These are phyloP conservation scores for Eulithis prunata DNA, from an alignment of 2,888 invertebrate species.

Conservation along the genomic window DNA sequence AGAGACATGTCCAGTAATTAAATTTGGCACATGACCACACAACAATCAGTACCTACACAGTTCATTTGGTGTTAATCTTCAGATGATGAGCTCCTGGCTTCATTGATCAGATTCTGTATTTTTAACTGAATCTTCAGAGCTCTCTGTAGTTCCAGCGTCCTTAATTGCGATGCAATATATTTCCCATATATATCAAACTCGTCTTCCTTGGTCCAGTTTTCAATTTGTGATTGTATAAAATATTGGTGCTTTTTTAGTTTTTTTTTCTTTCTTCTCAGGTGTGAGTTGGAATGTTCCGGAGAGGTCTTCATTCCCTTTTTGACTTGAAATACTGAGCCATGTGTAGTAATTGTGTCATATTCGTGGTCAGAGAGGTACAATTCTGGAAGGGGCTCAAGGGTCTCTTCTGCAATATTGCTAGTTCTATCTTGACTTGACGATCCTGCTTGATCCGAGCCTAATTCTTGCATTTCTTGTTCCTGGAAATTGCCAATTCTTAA, in stretches of 20 bases:
- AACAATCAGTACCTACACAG: neutral
- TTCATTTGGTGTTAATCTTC: conserved; percentile 36
- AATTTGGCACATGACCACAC: no score
- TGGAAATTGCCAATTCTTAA: conserved; percentile 5
- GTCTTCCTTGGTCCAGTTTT: conserved; percentile 53
- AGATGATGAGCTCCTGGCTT: conserved; percentile 62
- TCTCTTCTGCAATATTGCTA: conserved; percentile 51
- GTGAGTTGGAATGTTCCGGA: conserved; percentile 57
- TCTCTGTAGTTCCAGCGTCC: conserved; percentile 61
- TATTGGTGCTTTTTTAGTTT: conserved; percentile 36
- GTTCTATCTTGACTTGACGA: conserved; percentile 59
- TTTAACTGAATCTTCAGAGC: conserved; percentile 63
- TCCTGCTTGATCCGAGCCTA: conserved; percentile 61
- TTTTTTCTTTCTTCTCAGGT: conserved; percentile 27
- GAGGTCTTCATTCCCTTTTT: conserved; percentile 45
- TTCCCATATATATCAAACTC: conserved; percentile 73
- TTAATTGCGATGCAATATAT: conserved; percentile 65
- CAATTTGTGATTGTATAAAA: conserved; percentile 44
- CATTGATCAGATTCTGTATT: conserved; percentile 65
- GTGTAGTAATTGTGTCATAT: conserved; percentile 52
- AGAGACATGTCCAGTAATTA: no score
- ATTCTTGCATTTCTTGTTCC: conserved; percentile 56
- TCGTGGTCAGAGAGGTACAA: conserved; percentile 58
- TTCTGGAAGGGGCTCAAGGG: conserved; percentile 63
- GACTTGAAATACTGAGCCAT: conserved; percentile 43